phyloP scores from a whole-genome alignment of 2,888 invertebrate genomes.

The Chymomyza caudatula region DNA sequence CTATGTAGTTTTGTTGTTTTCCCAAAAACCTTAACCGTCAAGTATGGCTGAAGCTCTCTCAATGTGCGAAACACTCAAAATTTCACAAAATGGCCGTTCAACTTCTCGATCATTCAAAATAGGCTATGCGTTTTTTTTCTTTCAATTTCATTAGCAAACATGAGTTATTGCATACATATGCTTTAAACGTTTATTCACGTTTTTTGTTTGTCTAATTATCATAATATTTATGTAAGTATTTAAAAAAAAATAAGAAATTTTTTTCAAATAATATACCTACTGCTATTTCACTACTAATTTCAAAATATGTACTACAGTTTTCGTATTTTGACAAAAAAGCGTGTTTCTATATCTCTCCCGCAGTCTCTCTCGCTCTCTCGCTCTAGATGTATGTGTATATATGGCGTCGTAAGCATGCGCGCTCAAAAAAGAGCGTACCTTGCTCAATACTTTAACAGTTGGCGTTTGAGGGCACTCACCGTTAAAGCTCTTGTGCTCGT shows the following conservation, averaged over 20 bases:
- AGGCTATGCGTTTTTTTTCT: conserved; percentile 28
- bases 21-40: background rate
- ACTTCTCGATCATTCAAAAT: conserved; percentile 68
- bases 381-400: background rate
- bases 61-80: conserved; percentile 28
- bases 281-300: background rate
- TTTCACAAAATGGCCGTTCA: conserved; percentile 68
- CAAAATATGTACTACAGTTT: background rate
- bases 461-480: conserved; percentile 13
- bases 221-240: too few relatives aligned
- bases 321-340: background rate
- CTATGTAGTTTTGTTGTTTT: background rate
- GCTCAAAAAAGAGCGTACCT: conserved; percentile 51
- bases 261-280: too few relatives aligned
- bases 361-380: conserved; percentile 13
- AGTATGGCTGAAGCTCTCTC: background rate
- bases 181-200: too few relatives aligned
- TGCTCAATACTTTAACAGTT: too few relatives aligned
- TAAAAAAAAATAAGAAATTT: too few relatives aligned
- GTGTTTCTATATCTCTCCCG: conserved; percentile 4
- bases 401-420: conserved; percentile 62
- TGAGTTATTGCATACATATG: too few relatives aligned
- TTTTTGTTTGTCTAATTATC: too few relatives aligned
- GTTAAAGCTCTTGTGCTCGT: conserved; percentile 4
- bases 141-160: too few relatives aligned